Base-by-base conservation (phyloP, 2,113 vertebrate species). In the Tauraco erythrolophus region DNA sequence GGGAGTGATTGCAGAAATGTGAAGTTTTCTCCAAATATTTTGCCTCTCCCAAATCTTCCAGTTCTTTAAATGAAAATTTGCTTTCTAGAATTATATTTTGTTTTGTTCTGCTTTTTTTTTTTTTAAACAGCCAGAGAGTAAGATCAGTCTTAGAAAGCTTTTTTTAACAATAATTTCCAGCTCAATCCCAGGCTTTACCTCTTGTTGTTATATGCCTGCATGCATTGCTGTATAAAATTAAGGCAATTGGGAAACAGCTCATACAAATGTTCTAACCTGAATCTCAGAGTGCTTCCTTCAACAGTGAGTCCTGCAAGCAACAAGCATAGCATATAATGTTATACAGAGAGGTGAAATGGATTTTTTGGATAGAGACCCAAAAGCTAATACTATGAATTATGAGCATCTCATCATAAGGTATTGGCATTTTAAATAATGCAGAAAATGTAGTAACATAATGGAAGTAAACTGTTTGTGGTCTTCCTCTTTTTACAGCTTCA, bases 401-500 rank as follows among this genome's bases (percentile, higher is more conserved):
- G 81, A 45, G 31, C 23, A 56, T 48, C 23, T 28, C 65, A 62
- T 89, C 23, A 2, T 70, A 58, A 89, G 11, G 17, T 65, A 25
- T 4, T 77, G 68, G 17, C n/a, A 71, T 84, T 88, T 89, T 57
- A 82, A 93, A 53, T 78, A 84, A 75, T 15, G 31, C 64, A 84
- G 35, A 16, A 54, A 33, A 25, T 37, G 45, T 75, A 51, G 58
- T 46, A 89, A 54, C 9, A 23, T 45, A 72, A 51, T 60, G 75
- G 37, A 56, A 84, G 14, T 65, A 57, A 90, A 68, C 50, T 85
- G 17, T 81, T 88, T 74, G 62, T 43, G 80, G 8, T 94, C 81
- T 92, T 94, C 46, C 35, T 94, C 89, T 62, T 88, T 76, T 71
- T 97, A 61, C 96, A 99, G 99, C 94, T 99, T 99, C 96, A 99